Evolutionary conservation across 2,797 vertebrate genomes (phyloP).

Genomic region (Microcaecilia unicolor): DNA sequence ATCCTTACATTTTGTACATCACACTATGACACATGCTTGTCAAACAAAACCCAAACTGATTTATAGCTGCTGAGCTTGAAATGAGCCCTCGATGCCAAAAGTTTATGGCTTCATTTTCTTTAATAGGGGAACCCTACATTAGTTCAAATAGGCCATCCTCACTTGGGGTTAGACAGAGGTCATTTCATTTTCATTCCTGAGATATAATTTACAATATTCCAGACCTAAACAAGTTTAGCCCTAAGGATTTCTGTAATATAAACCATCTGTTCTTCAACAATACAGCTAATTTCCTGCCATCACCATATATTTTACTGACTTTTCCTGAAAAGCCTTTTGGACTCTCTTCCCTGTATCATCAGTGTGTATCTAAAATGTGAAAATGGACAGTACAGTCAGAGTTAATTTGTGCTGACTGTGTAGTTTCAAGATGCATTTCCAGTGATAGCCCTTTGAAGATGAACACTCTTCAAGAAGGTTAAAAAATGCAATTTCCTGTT

Average conservation of each 20-base stretch:
- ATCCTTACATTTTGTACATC: conserved; percentile 53
- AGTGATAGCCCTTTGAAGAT: conserved; percentile 10
- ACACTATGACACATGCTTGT: conserved; percentile 59
- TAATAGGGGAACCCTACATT: conserved; percentile 48
- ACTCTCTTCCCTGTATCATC: too few species aligned
- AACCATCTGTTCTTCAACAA: conserved; percentile 87
- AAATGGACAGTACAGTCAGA: conserved; percentile 33
- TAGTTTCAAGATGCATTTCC: conserved; percentile 18
- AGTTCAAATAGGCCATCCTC: conserved; percentile 60
- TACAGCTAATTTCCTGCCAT: conserved; percentile 68
- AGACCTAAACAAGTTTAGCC: conserved; percentile 75
- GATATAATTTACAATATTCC: conserved; percentile 77
- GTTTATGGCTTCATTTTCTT: conserved; percentile 66
- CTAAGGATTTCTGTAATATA: conserved; percentile 75
- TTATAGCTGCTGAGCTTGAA: conserved; percentile 50
- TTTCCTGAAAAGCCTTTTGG: conserved; percentile 44
- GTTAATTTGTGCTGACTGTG: conserved; percentile 29
- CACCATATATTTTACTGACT: conserved; percentile 50
- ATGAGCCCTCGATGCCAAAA: conserved; percentile 56
- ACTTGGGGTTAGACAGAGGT: conserved; percentile 68
- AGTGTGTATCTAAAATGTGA: conserved; percentile 37
- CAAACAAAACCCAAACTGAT: conserved; percentile 60
- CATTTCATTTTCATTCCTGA: conserved; percentile 70
- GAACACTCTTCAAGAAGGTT: too few species aligned
- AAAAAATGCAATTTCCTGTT: too few species aligned